phyloP scores from a whole-genome alignment of 2,113 vertebrate species.

The Osmerus mordax region DNA sequence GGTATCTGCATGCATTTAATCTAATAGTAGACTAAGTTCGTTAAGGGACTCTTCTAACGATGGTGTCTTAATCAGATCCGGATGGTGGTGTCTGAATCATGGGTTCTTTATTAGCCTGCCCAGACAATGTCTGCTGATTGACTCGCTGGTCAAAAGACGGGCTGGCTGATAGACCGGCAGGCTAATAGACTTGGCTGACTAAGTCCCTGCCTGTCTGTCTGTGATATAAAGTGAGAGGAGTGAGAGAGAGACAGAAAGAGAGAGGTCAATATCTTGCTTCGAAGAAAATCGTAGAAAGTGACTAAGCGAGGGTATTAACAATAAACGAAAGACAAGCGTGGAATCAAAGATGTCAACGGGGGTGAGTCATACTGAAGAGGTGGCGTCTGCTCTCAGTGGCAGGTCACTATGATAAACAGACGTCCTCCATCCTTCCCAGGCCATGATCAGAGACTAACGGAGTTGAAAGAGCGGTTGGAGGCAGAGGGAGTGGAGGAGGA shows the following conservation, averaged over 20 bases:
- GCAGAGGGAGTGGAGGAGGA: neutral
- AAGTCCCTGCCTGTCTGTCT: neutral
- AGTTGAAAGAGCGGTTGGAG: slow-evolving; percentile 6
- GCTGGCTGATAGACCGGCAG: neutral
- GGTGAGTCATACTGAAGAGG: slow-evolving; percentile 44
- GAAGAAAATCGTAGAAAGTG: slow-evolving; percentile 5
- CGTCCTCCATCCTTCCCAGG: slow-evolving; percentile 29
- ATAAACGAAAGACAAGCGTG: slow-evolving; percentile 35
- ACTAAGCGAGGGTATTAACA: slow-evolving; percentile 25
- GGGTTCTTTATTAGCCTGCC: slow-evolving; percentile 22
- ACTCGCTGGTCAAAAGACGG: neutral
- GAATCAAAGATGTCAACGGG: slow-evolving; percentile 38
- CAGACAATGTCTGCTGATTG: slow-evolving; percentile 1
- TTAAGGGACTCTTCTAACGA: slow-evolving; percentile 36
- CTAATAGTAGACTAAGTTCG: slow-evolving; percentile 27
- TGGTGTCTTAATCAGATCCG: slow-evolving; percentile 35
- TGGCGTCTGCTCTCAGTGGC: slow-evolving; percentile 25
- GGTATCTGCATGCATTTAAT: slow-evolving; percentile 24
- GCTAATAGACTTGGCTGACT: neutral
- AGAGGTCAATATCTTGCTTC: neutral
- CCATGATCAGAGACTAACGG: slow-evolving; percentile 27
- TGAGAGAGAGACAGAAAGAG: neutral
- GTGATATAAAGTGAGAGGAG: neutral
- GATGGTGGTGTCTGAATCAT: slow-evolving; percentile 25
- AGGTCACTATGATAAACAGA: slow-evolving; percentile 51